Evolutionary conservation across 1,140 invertebrate genomes (phyloP).

Genomic region (Drosophila micromelanica): DNA sequence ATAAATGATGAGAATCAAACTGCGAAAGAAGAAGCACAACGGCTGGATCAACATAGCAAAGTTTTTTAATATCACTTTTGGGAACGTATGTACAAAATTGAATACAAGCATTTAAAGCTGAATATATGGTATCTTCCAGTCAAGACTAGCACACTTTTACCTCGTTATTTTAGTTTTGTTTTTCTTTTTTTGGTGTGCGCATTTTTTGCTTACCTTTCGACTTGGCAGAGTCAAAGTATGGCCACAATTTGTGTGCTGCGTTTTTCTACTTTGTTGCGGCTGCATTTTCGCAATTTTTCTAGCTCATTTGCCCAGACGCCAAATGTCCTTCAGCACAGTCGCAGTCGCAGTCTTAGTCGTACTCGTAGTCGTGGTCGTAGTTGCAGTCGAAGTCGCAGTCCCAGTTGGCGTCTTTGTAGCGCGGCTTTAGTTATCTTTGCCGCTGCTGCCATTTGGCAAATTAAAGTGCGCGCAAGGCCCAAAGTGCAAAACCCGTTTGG

Average conservation of each 20-base stretch:
- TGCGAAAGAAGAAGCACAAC: no score
- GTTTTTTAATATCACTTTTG: no score
- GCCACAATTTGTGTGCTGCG: slow-evolving; percentile 46
- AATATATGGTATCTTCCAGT: neutral
- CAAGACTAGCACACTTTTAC: neutral
- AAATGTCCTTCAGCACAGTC: slow-evolving; percentile 69
- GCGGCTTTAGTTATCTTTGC: slow-evolving; percentile 50
- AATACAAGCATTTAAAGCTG: neutral
- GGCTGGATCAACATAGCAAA: no score
- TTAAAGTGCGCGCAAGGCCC: slow-evolving; percentile 64
- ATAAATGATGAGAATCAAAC: no score
- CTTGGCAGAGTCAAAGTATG: slow-evolving; percentile 31
- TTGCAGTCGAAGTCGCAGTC: slow-evolving; percentile 30
- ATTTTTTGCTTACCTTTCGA: slow-evolving; percentile 41
- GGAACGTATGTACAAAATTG: no score
- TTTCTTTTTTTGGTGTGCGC: neutral
- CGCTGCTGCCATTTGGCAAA: slow-evolving; percentile 58
- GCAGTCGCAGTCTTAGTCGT: slow-evolving; percentile 3
- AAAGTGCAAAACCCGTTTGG: slow-evolving; percentile 62
- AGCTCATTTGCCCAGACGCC: slow-evolving; percentile 70
- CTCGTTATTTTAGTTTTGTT: slow-evolving; percentile 7
- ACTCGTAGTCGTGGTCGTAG: slow-evolving; percentile 19
- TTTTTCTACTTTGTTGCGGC: slow-evolving; percentile 45
- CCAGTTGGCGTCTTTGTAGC: slow-evolving; percentile 18
- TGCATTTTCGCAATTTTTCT: slow-evolving; percentile 71